Conservation (phyloP, 2,113 vertebrate species). For the Eptesicus fuscus region DNA sequence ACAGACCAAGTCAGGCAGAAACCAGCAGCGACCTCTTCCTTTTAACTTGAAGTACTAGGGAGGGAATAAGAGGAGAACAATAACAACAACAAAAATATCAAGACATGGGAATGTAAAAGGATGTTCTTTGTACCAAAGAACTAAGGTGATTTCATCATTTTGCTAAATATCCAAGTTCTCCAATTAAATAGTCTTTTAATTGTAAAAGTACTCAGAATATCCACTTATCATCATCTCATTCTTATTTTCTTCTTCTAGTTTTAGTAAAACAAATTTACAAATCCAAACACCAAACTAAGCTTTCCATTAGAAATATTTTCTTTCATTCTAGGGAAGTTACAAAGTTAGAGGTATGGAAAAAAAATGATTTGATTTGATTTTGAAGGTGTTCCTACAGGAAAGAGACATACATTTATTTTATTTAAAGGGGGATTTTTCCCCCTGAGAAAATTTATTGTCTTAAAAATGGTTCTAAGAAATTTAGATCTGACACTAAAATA, state of each 20-base stretch:
- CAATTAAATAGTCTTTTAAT: not conserved
- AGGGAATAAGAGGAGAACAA: not conserved
- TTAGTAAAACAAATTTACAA: not conserved
- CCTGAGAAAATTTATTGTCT: not conserved
- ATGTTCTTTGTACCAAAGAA: not conserved
- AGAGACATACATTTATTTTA: not conserved
- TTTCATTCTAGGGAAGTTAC: not conserved
- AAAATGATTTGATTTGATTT: not conserved
- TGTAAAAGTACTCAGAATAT: not conserved
- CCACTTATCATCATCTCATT: not conserved
- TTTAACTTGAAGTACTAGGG: slow-evolving; percentile 14
- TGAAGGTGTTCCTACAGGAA: not conserved
- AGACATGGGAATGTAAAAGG: not conserved
- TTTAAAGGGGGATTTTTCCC: not conserved
- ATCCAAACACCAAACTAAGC: not conserved
- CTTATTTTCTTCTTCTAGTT: not conserved
- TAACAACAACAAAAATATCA: not conserved
- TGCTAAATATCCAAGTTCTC: not conserved
- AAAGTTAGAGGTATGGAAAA: not conserved
- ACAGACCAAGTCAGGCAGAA: slow-evolving; percentile 37
- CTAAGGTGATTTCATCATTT: not conserved
- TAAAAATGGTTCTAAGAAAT: not conserved
- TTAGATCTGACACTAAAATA: not conserved
- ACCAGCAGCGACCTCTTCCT: not conserved
- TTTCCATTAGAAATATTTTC: not conserved